Percentiles rank a stretch among this genome's conserved stretches.
These are phyloP conservation scores for Buteo buteo DNA, from an alignment of 2,113 vertebrate genomes.

Conservation along the genomic window DNA sequence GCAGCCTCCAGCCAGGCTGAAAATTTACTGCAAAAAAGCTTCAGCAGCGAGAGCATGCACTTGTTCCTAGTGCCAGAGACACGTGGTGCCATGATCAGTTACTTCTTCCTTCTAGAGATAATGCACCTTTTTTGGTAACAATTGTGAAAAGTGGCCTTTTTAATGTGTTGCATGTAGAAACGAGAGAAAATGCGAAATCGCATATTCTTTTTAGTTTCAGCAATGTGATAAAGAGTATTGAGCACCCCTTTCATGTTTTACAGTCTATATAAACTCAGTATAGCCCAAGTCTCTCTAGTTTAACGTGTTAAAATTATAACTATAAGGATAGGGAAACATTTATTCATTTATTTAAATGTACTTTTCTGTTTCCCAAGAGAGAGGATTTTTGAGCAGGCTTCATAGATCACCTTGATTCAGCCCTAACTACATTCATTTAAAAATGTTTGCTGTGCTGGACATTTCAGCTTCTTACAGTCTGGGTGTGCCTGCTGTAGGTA, in stretches of 20 bases:
- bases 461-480: slow-evolving; percentile 41
- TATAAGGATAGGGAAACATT: slow-evolving; percentile 7
- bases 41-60: background rate
- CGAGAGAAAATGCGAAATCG: background rate
- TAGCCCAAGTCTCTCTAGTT: background rate
- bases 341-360: slow-evolving; percentile 35
- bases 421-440: slow-evolving; percentile 57
- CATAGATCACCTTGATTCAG: slow-evolving; percentile 61
- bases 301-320: background rate
- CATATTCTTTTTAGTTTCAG: slow-evolving; percentile 11
- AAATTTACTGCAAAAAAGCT: background rate
- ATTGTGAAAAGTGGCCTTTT: background rate
- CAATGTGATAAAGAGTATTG: background rate
- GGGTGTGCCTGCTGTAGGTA: slow-evolving; percentile 61
- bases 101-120: background rate
- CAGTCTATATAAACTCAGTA: background rate
- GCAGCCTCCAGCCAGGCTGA: background rate
- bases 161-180: background rate
- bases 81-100: background rate
- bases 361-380: slow-evolving; percentile 20
- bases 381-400: slow-evolving; percentile 31
- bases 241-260: slow-evolving; percentile 1
- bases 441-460: slow-evolving; percentile 44
- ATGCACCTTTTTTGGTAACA: background rate
- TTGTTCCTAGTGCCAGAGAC: background rate